These are phyloP conservation scores for Scaptomyza cyrtandrae DNA, from an alignment of 2,888 invertebrate genomes.

Conservation along the genomic window DNA sequence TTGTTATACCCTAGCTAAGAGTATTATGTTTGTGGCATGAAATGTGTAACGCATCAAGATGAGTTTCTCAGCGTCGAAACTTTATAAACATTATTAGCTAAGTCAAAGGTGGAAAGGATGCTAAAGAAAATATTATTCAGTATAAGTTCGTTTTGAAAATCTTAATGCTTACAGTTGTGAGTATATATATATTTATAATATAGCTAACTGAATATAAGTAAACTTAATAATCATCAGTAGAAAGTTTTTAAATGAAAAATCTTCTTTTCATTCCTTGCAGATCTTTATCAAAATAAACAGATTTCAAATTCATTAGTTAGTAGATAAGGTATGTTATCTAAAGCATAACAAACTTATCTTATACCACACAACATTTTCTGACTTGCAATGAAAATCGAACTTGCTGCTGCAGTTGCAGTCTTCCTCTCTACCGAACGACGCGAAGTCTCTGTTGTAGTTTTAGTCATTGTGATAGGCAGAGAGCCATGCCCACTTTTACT, in stretches of 20 bases:
- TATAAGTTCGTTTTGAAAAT: too few species aligned
- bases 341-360: not conserved
- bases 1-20: not conserved
- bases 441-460: constrained; percentile 12
- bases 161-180: too few species aligned
- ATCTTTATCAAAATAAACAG: too few species aligned
- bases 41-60: not conserved
- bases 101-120: too few species aligned
- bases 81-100: too few species aligned
- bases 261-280: too few species aligned
- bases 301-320: not conserved
- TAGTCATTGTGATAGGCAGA: constrained; percentile 27
- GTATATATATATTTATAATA: too few species aligned
- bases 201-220: not conserved
- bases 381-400: constrained; percentile 1
- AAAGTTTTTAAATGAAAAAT: too few species aligned
- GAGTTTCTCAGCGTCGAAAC: too few species aligned
- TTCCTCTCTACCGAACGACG: not conserved
- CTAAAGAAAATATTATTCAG: not conserved
- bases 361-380: not conserved
- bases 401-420: not conserved
- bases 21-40: not conserved
- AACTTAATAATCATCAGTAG: not conserved
- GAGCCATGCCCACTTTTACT: constrained; percentile 59
- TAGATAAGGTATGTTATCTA: not conserved